phyloP scores from a whole-genome alignment of 2,888 invertebrate genomes.

The Macropis europaea region DNA sequence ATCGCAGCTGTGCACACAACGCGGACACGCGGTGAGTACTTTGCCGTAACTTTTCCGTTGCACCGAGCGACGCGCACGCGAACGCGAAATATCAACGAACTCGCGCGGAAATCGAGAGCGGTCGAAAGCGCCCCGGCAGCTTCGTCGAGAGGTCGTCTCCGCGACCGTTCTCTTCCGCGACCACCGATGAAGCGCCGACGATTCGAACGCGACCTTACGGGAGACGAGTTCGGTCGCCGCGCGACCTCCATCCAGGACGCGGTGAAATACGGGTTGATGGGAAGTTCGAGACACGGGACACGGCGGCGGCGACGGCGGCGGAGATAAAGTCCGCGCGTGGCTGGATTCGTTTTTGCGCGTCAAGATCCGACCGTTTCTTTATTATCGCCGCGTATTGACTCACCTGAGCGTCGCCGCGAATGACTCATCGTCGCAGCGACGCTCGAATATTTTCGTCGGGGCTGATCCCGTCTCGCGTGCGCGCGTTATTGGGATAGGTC shows the following conservation, averaged over 20 bases:
- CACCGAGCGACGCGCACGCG: background rate
- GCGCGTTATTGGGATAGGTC: slow-evolving; percentile 70
- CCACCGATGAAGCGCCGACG: too few relatives aligned
- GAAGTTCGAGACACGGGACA: too few relatives aligned
- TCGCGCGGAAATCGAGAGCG: background rate
- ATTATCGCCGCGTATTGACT: slow-evolving; percentile 49
- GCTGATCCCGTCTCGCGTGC: slow-evolving; percentile 22
- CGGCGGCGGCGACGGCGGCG: too few relatives aligned
- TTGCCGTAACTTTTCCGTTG: background rate
- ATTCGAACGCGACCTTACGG: too few relatives aligned
- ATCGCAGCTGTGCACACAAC: slow-evolving; percentile 24
- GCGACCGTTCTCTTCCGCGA: too few relatives aligned
- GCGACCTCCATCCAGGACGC: too few relatives aligned
- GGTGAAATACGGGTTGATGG: too few relatives aligned
- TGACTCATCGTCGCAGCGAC: slow-evolving; percentile 39
- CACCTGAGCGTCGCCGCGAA: slow-evolving; percentile 49
- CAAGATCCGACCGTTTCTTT: slow-evolving; percentile 30
- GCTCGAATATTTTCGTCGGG: slow-evolving; percentile 29
- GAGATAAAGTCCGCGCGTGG: slow-evolving; percentile 1
- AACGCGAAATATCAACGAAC: too few relatives aligned
- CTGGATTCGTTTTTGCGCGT: slow-evolving; percentile 31
- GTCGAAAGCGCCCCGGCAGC: too few relatives aligned
- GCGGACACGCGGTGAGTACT: slow-evolving; percentile 33
- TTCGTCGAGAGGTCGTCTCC: too few relatives aligned
- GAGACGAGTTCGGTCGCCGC: too few relatives aligned